Evolutionary conservation across 2,888 invertebrate genomes (phyloP), one percentile per base, ranked within the genome.

Genomic region (Pinctada fucata): DNA sequence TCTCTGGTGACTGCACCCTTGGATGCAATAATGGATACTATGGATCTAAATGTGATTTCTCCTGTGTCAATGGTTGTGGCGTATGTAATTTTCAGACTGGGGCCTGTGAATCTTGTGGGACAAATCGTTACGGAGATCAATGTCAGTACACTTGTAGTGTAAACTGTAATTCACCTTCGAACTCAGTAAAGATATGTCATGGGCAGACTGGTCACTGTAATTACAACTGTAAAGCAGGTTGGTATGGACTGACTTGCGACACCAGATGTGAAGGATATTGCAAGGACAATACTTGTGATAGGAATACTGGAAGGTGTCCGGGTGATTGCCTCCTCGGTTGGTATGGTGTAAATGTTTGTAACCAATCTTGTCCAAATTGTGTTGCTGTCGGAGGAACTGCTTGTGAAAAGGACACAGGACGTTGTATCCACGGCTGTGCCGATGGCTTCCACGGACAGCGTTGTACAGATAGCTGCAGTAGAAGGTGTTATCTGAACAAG

Each of bases 401-500:
- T 13, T 75, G 75, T 49, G 75, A 75, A 10, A 51, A 63, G 31
- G 10, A 47, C 48, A 48, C 75, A 31, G 78, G 73, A 69, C 16
- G 58, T 8, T 78, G 78, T 48, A 5, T 68, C 10, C 58, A 58
- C 31, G 68, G 68, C 8, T 78, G 78, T 49, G 49, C 31, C 3
- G 48, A 45, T 45, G 78, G 78, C 4, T 78, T 49, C n/a, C 63
- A 63, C 8, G 69, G 68, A 4, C 48, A 47, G 13, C 48, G 10
- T n/a, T 78, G 78, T 63, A 49, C 63, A 3, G 68, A 50, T n/a
- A 51, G 16, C 13, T 78, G 78, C 52, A 78, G 78, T 68, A 10
- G 48, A 2, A 68, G 6, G 3, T 78, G 78, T n/a, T 31, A 10
- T 0, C 49, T 51, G 13, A 31, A 10, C 6, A 75, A 52, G 63